These are phyloP conservation scores for Sinhomidia bicolor DNA, from an alignment of 2,888 invertebrate genomes.

Conservation along the genomic window DNA sequence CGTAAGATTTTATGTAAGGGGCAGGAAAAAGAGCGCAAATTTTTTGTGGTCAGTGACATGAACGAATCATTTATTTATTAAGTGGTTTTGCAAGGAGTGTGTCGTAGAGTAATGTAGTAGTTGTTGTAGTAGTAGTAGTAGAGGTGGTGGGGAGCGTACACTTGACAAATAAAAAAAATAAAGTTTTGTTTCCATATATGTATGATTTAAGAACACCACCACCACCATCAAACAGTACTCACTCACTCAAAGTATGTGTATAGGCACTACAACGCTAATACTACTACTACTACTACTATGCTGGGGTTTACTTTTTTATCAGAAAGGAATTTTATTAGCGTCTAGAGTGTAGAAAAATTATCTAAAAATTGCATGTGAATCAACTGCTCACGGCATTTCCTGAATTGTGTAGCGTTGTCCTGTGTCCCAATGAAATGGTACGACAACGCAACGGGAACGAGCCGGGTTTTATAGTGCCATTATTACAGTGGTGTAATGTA, in stretches of 20 bases:
- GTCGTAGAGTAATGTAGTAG: conserved; percentile 10
- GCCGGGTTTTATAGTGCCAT: too few relatives aligned
- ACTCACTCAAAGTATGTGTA: too few relatives aligned
- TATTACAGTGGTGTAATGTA: not conserved
- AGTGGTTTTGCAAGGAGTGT: conserved; percentile 65
- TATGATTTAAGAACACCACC: conserved; percentile 68
- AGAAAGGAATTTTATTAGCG: conserved; percentile 72
- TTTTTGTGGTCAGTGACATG: conserved; percentile 74
- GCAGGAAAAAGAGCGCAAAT: conserved; percentile 57
- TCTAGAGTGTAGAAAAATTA: conserved; percentile 78
- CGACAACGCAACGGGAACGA: not conserved
- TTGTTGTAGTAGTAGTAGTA: not conserved
- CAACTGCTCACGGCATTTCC: conserved; percentile 79
- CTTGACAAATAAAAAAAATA: conserved; percentile 69
- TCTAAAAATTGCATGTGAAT: conserved; percentile 80
- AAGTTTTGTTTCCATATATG: conserved; percentile 64
- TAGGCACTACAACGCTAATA: too few relatives aligned
- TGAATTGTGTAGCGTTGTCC: conserved; percentile 58
- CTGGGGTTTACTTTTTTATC: conserved; percentile 62
- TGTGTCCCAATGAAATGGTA: conserved; percentile 34
- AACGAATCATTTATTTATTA: conserved; percentile 73
- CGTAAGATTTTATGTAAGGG: conserved; percentile 61
- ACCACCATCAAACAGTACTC: too few relatives aligned
- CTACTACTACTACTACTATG: conserved; percentile 1
- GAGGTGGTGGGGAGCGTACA: conserved; percentile 40